Percentiles rank a stretch among this genome's conserved stretches.
These are phyloP conservation scores for Cremastobaeus sp. DNA, from an alignment of 2,888 invertebrate genomes.

Conservation along the genomic window DNA sequence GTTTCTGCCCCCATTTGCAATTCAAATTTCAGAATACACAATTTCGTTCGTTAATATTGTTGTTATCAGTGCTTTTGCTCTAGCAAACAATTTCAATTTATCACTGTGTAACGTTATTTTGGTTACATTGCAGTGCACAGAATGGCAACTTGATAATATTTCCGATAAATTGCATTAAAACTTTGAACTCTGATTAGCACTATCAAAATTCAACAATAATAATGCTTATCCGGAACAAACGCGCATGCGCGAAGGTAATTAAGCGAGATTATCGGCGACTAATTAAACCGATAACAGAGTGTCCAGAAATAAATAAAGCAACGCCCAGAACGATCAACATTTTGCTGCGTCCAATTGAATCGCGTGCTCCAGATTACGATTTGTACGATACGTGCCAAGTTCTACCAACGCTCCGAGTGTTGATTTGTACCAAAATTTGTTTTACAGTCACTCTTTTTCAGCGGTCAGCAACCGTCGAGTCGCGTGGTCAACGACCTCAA, in stretches of 20 bases:
- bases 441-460: not conserved
- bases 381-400: not conserved
- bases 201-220: conserved; percentile 19
- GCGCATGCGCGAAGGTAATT: conserved; percentile 43
- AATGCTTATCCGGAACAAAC: conserved; percentile 16
- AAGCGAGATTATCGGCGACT: conserved; percentile 4
- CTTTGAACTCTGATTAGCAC: conserved; percentile 40
- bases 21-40: too few relatives aligned
- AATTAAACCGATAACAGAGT: conserved; percentile 13
- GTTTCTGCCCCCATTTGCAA: too few relatives aligned
- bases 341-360: not conserved
- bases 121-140: conserved; percentile 1
- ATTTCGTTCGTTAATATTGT: too few relatives aligned
- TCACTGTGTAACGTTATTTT: not conserved
- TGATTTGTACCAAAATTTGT: not conserved
- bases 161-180: conserved; percentile 33
- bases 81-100: too few relatives aligned
- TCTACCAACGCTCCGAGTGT: not conserved
- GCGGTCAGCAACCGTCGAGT: conserved; percentile 13
- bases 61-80: too few relatives aligned
- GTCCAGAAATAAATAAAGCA: not conserved
- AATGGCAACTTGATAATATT: not conserved
- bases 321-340: conserved; percentile 1
- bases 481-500: conserved; percentile 49
- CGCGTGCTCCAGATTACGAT: not conserved